Percentiles rank a stretch among this genome's conserved stretches.
Conservation (phyloP, 2,113 vertebrate genomes). For the Semicossyphus pulcher region DNA sequence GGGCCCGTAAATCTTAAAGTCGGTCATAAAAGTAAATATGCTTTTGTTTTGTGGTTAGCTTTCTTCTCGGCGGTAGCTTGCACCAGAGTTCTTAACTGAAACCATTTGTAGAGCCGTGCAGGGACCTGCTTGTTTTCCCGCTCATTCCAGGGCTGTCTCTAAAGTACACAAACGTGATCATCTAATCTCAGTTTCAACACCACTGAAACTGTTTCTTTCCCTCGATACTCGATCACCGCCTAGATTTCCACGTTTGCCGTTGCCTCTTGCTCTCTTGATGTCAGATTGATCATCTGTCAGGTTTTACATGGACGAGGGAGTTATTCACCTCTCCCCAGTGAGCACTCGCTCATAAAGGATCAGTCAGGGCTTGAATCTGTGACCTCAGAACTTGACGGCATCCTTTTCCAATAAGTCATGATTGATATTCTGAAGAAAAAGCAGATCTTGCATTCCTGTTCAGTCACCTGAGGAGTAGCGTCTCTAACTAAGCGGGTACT, state of each 20-base stretch:
- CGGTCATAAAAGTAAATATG: constrained; percentile 72
- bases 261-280: constrained; percentile 27
- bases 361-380: constrained; percentile 36
- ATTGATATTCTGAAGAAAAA: constrained; percentile 39
- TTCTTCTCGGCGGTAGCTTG: constrained; percentile 62
- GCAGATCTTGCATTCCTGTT: constrained; percentile 23
- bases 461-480: constrained; percentile 20
- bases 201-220: not conserved
- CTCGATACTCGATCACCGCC: constrained; percentile 30
- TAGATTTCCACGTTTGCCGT: constrained; percentile 18
- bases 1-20: constrained; percentile 62
- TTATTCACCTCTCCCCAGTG: constrained; percentile 27
- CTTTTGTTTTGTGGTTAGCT: constrained; percentile 71
- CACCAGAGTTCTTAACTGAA: constrained; percentile 60
- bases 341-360: constrained; percentile 37
- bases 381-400: constrained; percentile 31
- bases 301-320: constrained; percentile 34
- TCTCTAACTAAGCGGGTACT: not conserved
- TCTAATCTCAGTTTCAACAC: constrained; percentile 18
- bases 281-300: constrained; percentile 28
- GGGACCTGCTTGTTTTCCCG: constrained; percentile 26
- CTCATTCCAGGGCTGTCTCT: constrained; percentile 14
- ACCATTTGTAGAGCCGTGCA: constrained; percentile 55
- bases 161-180: constrained; percentile 12
- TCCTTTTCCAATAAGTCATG: constrained; percentile 30